A percentile compares a stretch with the other conserved stretches of the same genome.
These are phyloP conservation scores for Pedetes capensis DNA, from an alignment of 2,113 vertebrate species.

Conservation along the genomic window DNA sequence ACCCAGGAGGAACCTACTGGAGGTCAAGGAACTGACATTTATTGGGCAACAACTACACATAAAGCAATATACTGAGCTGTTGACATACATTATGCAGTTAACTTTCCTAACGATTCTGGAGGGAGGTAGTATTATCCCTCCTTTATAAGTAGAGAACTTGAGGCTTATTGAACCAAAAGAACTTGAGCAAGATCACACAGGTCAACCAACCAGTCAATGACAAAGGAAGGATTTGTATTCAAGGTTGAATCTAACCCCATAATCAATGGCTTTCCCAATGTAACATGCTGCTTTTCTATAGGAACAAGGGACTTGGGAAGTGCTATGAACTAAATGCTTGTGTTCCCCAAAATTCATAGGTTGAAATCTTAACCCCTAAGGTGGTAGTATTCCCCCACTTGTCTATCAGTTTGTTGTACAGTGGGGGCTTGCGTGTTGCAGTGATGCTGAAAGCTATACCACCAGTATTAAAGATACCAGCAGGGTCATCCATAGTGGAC, in stretches of 20 bases:
- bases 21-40: not conserved
- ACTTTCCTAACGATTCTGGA: not conserved
- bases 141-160: not conserved
- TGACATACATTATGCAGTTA: not conserved
- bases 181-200: not conserved
- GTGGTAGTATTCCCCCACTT: not conserved
- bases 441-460: no score
- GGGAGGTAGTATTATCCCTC: not conserved
- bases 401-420: no score
- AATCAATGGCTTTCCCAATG: not conserved
- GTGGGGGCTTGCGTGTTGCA: no score
- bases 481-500: no score
- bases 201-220: not conserved
- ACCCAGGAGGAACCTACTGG: not conserved
- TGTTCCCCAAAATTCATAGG: not conserved
- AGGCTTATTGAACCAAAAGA: slow-evolving; percentile 7
- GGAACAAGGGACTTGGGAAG: not conserved
- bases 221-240: slow-evolving; percentile 36
- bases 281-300: not conserved
- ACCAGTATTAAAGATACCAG: no score
- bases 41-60: not conserved
- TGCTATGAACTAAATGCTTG: not conserved
- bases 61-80: not conserved
- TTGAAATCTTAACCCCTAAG: not conserved
- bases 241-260: not conserved